Conservation (phyloP, 1,140 invertebrate species). For the Pentalonia nigronervosa region DNA sequence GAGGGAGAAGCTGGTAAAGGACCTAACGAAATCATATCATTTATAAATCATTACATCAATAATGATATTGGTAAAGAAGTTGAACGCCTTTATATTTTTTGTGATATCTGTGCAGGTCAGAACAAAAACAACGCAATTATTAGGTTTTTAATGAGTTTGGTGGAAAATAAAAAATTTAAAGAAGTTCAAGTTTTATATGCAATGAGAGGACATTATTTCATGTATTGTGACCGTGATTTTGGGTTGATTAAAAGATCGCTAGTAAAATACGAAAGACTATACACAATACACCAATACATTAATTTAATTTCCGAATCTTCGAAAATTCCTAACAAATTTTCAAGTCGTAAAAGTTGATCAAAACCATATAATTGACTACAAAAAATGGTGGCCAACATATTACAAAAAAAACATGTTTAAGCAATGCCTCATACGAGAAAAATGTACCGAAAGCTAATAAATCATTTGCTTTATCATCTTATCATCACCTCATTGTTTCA, state of each 20-base stretch:
- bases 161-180: slow-evolving; percentile 47
- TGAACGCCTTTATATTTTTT: slow-evolving; percentile 49
- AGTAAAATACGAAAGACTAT: slow-evolving; percentile 58
- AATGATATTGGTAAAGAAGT: slow-evolving; percentile 55
- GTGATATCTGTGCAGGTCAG: slow-evolving; percentile 57
- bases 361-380: too few species aligned
- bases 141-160: slow-evolving; percentile 19
- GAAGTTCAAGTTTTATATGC: slow-evolving; percentile 56
- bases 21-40: slow-evolving; percentile 52
- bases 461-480: too few species aligned
- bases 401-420: too few species aligned
- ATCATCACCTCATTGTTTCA: too few species aligned
- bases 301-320: not conserved
- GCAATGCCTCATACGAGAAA: too few species aligned
- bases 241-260: slow-evolving; percentile 58
- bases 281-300: slow-evolving; percentile 42
- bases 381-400: too few species aligned
- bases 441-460: too few species aligned
- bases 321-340: too few species aligned
- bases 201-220: slow-evolving; percentile 59
- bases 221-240: slow-evolving; percentile 60
- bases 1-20: slow-evolving; percentile 53
- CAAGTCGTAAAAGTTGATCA: too few species aligned
- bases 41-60: slow-evolving; percentile 55
- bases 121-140: slow-evolving; percentile 62